phyloP scores from a whole-genome alignment of 2,888 invertebrate species.

The Thyatira batis region DNA sequence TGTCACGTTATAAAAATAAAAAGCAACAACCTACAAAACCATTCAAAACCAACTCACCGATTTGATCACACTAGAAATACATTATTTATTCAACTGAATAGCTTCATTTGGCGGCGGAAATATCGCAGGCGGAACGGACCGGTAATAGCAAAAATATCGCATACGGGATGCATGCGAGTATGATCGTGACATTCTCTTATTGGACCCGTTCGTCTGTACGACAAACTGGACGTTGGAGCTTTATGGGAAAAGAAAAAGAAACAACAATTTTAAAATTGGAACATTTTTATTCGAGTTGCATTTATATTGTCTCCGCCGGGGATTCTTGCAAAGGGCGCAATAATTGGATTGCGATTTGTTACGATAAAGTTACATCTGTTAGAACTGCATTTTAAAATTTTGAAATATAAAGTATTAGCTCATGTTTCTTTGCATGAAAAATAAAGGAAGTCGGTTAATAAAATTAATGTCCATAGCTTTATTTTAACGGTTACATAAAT shows the following conservation, averaged over 20 bases:
- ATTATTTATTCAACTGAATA: constrained; percentile 58
- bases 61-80: constrained; percentile 13
- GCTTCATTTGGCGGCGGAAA: constrained; percentile 60
- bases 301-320: constrained; percentile 19
- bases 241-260: constrained; percentile 12
- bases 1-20: neutral
- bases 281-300: constrained; percentile 30
- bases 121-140: constrained; percentile 34
- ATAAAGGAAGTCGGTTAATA: too few species aligned
- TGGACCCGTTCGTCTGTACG: constrained; percentile 36
- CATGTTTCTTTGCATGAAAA: too few species aligned
- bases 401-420: too few species aligned
- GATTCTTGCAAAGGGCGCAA: constrained; percentile 13
- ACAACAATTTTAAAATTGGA: constrained; percentile 25
- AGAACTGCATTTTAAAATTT: constrained; percentile 9
- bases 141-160: constrained; percentile 35
- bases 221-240: constrained; percentile 38
- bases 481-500: too few species aligned
- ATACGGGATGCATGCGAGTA: constrained; percentile 26
- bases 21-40: neutral
- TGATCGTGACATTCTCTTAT: constrained; percentile 47
- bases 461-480: too few species aligned
- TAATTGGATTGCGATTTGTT: constrained; percentile 14
- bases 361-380: neutral
- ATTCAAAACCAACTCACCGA: constrained; percentile 4